Evolutionary conservation across 2,113 vertebrate species (phyloP), one percentile per base, ranked within the genome.

Genomic region (Petrocephalus zakoni): DNA sequence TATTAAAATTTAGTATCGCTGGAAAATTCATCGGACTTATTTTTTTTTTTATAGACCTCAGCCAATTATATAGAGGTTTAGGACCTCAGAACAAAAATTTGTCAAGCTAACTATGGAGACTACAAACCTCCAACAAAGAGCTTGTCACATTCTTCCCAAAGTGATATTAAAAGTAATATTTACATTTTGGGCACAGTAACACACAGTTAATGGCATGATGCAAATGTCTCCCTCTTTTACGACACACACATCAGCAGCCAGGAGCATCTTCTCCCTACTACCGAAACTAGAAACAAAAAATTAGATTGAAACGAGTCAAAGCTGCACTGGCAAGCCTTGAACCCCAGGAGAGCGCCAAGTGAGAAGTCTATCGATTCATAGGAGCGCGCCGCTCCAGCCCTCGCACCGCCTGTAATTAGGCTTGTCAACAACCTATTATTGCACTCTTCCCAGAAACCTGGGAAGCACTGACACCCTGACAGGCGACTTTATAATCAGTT

Each of bases 381-480:
- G 21, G 75, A 47, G 37, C 37, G 85, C 85, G 52, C 49, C 34
- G 87, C 90, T 85, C 13, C 6, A 17, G 51, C 29, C 84, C 84
- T 89, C 86, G 84, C 58, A 46, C 68, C n/a, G 89, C 84, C 86
- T 89, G 87, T 90, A 90, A 90, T 90, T 90, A 90, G 88, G 90
- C 10, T 75, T 86, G 88, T 89, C 88, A 89, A 89, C 88, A 87
- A 82, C 75, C 88, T 90, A 86, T 88, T 89, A 89, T 86, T 89
- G 88, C 88, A 90, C 88, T 87, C 68, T 89, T 89, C 87, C 84
- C 83, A 90, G 89, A 90, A 89, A 90, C 87, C 90, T 89, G 87
- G 87, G 89, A 89, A 85, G 88, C 87, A 81, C 86, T 53, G 89
- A 55, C 89, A 90, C 68, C 53, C 72, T 86, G 90, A 89, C 87